phyloP scores from a whole-genome alignment of 2,113 vertebrate genomes.

The Tachycineta bicolor region DNA sequence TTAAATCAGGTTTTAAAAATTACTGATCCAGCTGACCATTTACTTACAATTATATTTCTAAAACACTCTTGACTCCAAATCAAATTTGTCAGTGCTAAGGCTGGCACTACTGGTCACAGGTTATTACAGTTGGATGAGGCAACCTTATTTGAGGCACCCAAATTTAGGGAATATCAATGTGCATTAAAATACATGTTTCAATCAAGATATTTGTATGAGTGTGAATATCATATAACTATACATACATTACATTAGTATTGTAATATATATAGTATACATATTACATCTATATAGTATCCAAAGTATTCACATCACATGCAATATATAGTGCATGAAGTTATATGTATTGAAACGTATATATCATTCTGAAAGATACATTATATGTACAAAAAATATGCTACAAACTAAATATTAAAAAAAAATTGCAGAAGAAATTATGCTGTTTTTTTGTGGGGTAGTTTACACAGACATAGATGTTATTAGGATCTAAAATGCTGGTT shows the following conservation, averaged over 20 bases:
- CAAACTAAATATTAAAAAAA: neutral
- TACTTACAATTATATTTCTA: neutral
- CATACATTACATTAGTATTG: fast-evolving
- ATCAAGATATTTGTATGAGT: neutral
- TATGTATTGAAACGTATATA: neutral
- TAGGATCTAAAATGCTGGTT: neutral
- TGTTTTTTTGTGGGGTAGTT: neutral
- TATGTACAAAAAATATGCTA: neutral
- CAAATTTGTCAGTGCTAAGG: neutral
- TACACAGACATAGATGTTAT: neutral
- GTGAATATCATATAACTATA: neutral
- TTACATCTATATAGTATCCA: neutral
- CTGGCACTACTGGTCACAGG: neutral
- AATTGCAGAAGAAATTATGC: neutral
- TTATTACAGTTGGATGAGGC: neutral
- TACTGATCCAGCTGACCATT: neutral
- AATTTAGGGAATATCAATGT: neutral
- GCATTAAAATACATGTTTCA: neutral
- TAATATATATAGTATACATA: neutral
- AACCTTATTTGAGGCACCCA: neutral
- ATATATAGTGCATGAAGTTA: neutral
- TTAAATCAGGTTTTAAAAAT: neutral
- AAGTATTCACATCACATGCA: neutral
- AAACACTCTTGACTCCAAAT: neutral
- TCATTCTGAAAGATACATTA: neutral